Evolutionary conservation across 1,140 invertebrate species (phyloP), one percentile per base, ranked within the genome.

Genomic region (Adelges cooleyi): DNA sequence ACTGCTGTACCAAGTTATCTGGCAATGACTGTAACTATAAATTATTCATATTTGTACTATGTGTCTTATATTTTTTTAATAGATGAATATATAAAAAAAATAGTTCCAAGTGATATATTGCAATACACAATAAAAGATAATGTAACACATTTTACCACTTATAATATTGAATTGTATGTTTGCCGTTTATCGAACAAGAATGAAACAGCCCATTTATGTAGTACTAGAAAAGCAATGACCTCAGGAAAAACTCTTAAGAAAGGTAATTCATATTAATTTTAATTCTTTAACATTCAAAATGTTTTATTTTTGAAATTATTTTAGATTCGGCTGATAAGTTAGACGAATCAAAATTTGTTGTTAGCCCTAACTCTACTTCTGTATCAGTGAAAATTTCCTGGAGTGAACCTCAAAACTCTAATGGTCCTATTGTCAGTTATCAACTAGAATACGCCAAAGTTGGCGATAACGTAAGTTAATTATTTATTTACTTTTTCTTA

Each of bases 351-450:
- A n/a, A 67, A 22, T 62, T 70, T 54, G 69, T 72, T 54, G 48
- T 69, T 17, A 51, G 67, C 27, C 72, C 73, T 65, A 67, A 69
- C 20, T 70, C 53, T 40, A 69, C 29, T 46, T 18, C n/a, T 15
- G 67, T 51, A 10, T 65, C 66, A 36, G 69, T 71, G 10, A 65
- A 53, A 25, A 49, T 83, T n/a, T 74, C 70, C 10, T 97, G 93
- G 93, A 74, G 81, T 0, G 84, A 87, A 70, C 92, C 92, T 0
- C 59, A 70, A n/a, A 74, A 84, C 66, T 90, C 92, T 0, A 97
- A 97, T 74, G 90, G 92, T 1, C 77, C 89, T 25, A 86, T 95
- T 46, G 79, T 92, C 4, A 83, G 84, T 1, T 95, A 93, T 74
- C 81, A 84, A 53, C 84, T 96, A 25, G 80, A 85, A 69, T 88